phyloP scores from a whole-genome alignment of 92 coral and sea anemone species.

The Epizoanthus ramosus region DNA sequence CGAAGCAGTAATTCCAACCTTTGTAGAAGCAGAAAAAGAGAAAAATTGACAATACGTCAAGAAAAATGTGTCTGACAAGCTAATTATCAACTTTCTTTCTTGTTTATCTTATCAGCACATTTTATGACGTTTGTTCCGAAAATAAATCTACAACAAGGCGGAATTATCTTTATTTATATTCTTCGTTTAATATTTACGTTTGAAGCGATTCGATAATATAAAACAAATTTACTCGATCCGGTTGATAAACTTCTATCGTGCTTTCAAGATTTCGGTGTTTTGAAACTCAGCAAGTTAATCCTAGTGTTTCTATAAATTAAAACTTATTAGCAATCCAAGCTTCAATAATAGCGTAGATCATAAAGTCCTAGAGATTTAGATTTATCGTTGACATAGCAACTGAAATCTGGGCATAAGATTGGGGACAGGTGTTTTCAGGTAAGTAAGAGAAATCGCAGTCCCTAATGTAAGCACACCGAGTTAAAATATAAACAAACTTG shows the following conservation, averaged over 20 bases:
- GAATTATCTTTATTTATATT: background rate
- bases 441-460: constrained; percentile 4
- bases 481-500: constrained; percentile 5
- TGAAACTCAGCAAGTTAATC: background rate
- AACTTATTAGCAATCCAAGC: background rate
- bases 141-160: background rate
- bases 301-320: background rate
- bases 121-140: background rate
- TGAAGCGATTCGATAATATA: background rate
- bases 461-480: background rate
- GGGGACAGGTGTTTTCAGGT: constrained; percentile 17
- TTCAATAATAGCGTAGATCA: too few relatives aligned
- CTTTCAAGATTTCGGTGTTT: background rate
- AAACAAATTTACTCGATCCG: background rate
- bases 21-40: too few relatives aligned
- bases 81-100: too few relatives aligned
- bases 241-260: background rate
- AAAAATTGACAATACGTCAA: too few relatives aligned
- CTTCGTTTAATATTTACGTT: background rate
- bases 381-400: constrained; percentile 3
- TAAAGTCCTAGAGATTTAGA: too few relatives aligned
- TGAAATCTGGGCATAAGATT: background rate
- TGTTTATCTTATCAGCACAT: background rate
- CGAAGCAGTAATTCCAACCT: too few relatives aligned
- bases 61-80: too few relatives aligned